A percentile compares a stretch with the other conserved stretches of the same genome.
phyloP scores from a whole-genome alignment of 1,140 invertebrate species.

The Dufourea novaeangliae region DNA sequence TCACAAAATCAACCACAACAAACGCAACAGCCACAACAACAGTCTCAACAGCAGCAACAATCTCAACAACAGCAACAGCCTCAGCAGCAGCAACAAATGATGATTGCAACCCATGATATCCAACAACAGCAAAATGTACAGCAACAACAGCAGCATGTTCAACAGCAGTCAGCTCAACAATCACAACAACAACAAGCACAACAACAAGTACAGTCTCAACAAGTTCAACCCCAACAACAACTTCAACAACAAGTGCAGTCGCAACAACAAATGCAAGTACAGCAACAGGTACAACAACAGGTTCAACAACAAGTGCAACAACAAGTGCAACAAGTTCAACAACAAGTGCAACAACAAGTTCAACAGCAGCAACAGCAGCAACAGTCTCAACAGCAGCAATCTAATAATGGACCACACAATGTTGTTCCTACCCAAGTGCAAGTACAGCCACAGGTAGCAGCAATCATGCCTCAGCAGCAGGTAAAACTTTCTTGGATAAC shows the following conservation, averaged over 20 bases:
- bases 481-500: constrained; percentile 67
- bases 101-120: constrained; percentile 76
- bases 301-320: constrained; percentile 80
- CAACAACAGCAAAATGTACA: constrained; percentile 82
- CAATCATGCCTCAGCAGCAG: constrained; percentile 83
- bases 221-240: constrained; percentile 77
- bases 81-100: constrained; percentile 79
- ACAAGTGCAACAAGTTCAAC: constrained; percentile 80
- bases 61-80: constrained; percentile 77
- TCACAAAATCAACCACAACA: constrained; percentile 71
- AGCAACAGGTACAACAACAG: constrained; percentile 76
- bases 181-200: constrained; percentile 78
- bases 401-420: constrained; percentile 76
- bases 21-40: constrained; percentile 49
- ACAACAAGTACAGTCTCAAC: constrained; percentile 70
- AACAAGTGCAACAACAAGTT: constrained; percentile 75
- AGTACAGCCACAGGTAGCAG: constrained; percentile 82
- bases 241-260: constrained; percentile 76
- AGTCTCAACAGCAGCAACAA: constrained; percentile 77
- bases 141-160: constrained; percentile 79
- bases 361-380: constrained; percentile 73
- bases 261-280: constrained; percentile 67
- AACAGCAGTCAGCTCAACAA: constrained; percentile 64
- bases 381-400: constrained; percentile 72
- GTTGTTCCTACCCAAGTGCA: constrained; percentile 79